phyloP scores from a whole-genome alignment of 2,113 vertebrate genomes.

The Alethe diademata region DNA sequence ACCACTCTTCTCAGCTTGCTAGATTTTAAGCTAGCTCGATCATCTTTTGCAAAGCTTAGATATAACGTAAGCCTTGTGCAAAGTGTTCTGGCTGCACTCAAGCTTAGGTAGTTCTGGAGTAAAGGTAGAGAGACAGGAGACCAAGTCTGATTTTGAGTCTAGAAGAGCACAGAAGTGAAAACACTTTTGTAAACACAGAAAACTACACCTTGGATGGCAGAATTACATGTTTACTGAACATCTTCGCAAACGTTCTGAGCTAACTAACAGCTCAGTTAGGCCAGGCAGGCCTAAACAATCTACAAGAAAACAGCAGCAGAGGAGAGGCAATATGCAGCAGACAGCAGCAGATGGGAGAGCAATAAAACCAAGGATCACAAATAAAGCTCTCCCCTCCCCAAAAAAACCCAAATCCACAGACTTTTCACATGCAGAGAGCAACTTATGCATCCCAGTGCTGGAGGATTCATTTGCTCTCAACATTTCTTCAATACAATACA shows the following conservation, averaged over 20 bases:
- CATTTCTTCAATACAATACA: neutral
- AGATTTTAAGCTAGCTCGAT: neutral
- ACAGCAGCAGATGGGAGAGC: neutral
- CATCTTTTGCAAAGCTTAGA: neutral
- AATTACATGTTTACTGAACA: neutral
- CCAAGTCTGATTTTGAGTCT: neutral
- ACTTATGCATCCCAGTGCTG: neutral
- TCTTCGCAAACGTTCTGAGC: neutral
- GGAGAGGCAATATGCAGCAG: neutral
- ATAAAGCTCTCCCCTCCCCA: neutral
- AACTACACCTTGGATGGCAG: neutral
- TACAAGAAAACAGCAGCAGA: neutral
- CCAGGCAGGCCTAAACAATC: neutral
- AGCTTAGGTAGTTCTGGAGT: neutral
- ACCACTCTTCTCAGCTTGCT: neutral
- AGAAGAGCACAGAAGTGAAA: neutral
- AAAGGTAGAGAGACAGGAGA: neutral
- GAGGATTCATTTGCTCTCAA: neutral
- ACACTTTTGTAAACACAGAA: neutral
- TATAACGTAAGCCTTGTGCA: neutral
- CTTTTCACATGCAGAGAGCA: neutral
- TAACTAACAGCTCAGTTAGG: neutral
- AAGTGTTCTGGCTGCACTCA: neutral
- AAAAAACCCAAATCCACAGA: neutral
- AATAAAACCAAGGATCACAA: neutral